Percentiles rank a stretch among this genome's conserved stretches.
Conservation (phyloP, 2,797 vertebrate genomes). For the Phalloptychus januarius region DNA sequence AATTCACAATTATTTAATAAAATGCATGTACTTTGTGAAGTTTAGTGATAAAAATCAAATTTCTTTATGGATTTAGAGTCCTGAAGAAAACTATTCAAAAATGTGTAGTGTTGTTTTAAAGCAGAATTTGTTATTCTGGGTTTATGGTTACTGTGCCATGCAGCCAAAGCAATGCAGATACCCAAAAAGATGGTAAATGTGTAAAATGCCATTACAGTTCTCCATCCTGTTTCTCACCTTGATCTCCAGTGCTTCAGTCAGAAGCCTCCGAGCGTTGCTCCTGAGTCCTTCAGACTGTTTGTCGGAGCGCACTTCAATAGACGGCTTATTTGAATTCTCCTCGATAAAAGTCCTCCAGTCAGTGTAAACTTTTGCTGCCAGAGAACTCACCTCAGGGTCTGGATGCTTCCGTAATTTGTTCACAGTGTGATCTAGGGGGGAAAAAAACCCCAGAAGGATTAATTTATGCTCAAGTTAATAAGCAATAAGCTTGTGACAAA, state of each 20-base stretch:
- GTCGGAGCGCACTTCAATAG: slow-evolving; percentile 92
- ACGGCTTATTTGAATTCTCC: slow-evolving; percentile 87
- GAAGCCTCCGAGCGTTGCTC: slow-evolving; percentile 86
- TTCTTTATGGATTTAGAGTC: not conserved
- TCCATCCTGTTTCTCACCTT: slow-evolving; percentile 80
- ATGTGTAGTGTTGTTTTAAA: too few relatives aligned
- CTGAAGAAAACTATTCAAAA: too few relatives aligned
- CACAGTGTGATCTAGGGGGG: slow-evolving; percentile 83
- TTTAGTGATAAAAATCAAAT: not conserved
- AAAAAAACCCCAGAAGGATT: not conserved
- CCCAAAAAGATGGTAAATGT: not conserved
- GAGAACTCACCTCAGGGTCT: slow-evolving; percentile 85
- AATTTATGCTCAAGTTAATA: not conserved
- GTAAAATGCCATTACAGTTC: not conserved
- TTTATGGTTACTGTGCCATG: too few relatives aligned
- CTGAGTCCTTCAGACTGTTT: slow-evolving; percentile 88
- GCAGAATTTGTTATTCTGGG: too few relatives aligned
- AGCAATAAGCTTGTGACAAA: not conserved
- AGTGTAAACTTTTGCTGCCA: slow-evolving; percentile 85
- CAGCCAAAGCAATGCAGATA: too few relatives aligned
- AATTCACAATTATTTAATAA: not conserved
- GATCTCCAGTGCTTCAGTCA: slow-evolving; percentile 85
- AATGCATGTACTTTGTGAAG: not conserved
- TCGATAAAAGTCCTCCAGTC: slow-evolving; percentile 90
- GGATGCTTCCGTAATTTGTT: slow-evolving; percentile 86